Conservation (phyloP, 92 coral and sea anemone species). For the Porites lobata region DNA sequence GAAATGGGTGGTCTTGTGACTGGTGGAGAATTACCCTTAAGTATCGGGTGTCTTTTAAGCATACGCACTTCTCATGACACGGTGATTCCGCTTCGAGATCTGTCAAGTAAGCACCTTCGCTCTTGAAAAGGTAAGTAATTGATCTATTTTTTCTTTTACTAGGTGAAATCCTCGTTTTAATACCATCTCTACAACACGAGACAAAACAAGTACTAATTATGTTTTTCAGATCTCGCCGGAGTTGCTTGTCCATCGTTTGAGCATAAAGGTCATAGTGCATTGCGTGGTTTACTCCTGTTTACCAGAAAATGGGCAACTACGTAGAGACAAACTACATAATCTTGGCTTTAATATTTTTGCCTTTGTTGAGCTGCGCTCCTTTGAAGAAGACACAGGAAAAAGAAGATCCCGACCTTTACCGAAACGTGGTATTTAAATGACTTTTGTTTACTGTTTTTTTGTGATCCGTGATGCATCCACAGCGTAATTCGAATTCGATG, state of each 20-base stretch:
- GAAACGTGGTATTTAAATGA: constrained; percentile 37
- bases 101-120: constrained; percentile 20
- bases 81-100: constrained; percentile 12
- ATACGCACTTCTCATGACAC: background rate
- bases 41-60: background rate
- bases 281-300: background rate
- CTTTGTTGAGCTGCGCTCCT: constrained; percentile 35
- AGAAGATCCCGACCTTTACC: constrained; percentile 44
- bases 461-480: background rate
- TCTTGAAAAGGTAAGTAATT: constrained; percentile 32
- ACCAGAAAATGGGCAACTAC: constrained; percentile 2
- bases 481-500: too few relatives aligned
- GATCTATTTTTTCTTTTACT: background rate
- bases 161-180: background rate
- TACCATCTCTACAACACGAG: background rate
- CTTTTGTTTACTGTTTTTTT: background rate
- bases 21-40: background rate
- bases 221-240: constrained; percentile 10
- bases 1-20: background rate
- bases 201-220: background rate
- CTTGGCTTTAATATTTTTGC: constrained; percentile 16
- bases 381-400: background rate
- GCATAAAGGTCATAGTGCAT: background rate
- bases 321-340: background rate
- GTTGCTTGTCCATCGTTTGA: background rate